These are phyloP conservation scores for Trachymyrmex septentrionalis DNA, from an alignment of 1,140 invertebrate genomes.

Conservation along the genomic window DNA sequence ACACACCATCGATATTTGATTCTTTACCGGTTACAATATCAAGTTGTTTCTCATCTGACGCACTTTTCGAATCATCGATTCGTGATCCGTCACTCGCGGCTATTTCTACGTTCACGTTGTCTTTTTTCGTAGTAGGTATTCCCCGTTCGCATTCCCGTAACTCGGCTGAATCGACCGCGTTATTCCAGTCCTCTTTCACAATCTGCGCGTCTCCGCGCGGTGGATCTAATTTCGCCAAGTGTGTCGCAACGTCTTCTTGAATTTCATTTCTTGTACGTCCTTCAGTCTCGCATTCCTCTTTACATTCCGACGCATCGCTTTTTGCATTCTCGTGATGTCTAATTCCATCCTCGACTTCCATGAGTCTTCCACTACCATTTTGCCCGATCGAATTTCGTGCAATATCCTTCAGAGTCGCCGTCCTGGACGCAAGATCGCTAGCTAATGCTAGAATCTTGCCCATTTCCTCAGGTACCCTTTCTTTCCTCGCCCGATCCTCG, in stretches of 20 bases:
- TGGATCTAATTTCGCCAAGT: conserved; percentile 65
- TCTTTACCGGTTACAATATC: conserved; percentile 22
- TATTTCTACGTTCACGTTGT: background rate
- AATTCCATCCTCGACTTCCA: conserved; percentile 4
- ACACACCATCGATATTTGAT: conserved; percentile 47
- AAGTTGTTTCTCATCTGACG: background rate
- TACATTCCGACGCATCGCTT: conserved; percentile 31
- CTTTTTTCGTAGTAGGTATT: background rate
- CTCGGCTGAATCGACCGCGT: background rate
- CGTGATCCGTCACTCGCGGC: background rate
- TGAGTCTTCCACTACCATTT: background rate
- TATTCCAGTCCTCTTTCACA: conserved; percentile 34
- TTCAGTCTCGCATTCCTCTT: conserved; percentile 62
- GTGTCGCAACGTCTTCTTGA: conserved; percentile 72
- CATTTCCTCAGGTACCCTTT: conserved; percentile 50
- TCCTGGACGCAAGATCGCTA: conserved; percentile 68
- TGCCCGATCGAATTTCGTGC: background rate
- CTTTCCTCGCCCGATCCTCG: conserved; percentile 57
- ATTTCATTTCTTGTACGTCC: conserved; percentile 68
- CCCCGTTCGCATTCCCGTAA: background rate
- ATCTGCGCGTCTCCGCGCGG: conserved; percentile 32
- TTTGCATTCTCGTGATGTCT: conserved; percentile 2
- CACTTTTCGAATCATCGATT: background rate
- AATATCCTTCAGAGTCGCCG: background rate
- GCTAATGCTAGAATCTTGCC: conserved; percentile 69